These are phyloP conservation scores for Corbicula japonica DNA, from an alignment of 2,888 invertebrate species.

Conservation along the genomic window DNA sequence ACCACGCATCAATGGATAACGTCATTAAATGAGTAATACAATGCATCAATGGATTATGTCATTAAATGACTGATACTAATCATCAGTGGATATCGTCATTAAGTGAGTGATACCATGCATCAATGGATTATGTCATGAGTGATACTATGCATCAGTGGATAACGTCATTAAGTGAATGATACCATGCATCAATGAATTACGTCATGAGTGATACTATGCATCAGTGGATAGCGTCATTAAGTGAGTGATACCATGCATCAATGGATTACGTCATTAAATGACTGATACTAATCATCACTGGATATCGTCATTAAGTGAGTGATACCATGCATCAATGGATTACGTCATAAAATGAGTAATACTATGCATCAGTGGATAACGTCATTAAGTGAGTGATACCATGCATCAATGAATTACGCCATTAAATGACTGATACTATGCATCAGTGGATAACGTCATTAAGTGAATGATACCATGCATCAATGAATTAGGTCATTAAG, in stretches of 20 bases:
- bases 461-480: background rate
- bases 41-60: background rate
- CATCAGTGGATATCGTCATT: background rate
- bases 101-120: background rate
- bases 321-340: background rate
- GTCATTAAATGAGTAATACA: background rate
- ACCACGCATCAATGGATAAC: background rate
- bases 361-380: background rate
- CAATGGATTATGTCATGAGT: no score
- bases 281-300: background rate
- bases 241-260: background rate
- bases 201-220: background rate
- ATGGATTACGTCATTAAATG: background rate
- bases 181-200: background rate
- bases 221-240: background rate
- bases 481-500: background rate
- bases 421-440: background rate
- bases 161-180: background rate
- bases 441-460: background rate
- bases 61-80: background rate
- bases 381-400: background rate
- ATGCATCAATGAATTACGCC: background rate
- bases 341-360: background rate
- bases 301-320: background rate
- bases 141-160: background rate